A percentile compares a stretch with the other conserved stretches of the same genome.
These are phyloP conservation scores for Peromyscus aztecus DNA, from an alignment of 2,797 vertebrate species.

Conservation along the genomic window DNA sequence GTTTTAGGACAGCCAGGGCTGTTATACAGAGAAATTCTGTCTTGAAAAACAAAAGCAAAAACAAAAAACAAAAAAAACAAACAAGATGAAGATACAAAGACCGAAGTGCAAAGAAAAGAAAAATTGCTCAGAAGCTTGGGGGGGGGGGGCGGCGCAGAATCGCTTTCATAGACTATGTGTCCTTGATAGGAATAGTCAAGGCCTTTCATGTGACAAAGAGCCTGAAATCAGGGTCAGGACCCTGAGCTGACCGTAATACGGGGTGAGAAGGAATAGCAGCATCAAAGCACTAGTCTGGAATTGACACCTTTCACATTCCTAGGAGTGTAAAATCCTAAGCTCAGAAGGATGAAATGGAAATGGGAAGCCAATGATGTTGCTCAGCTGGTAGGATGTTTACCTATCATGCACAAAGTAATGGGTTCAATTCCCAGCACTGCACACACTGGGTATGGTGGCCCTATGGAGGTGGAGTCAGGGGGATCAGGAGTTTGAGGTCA, in stretches of 20 bases:
- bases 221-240: not conserved
- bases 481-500: not conserved
- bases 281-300: not conserved
- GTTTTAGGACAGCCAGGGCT: not conserved
- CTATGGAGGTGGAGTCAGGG: not conserved
- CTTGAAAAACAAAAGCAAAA: not conserved
- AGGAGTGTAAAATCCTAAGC: not conserved
- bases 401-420: not conserved
- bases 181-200: not conserved
- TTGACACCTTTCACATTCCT: not conserved
- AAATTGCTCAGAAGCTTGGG: not conserved
- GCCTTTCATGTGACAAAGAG: not conserved
- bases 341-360: not conserved
- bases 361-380: not conserved
- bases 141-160: no score
- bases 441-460: no score
- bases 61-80: not conserved
- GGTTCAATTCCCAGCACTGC: not conserved
- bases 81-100: not conserved
- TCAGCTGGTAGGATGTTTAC: not conserved
- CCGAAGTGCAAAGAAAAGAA: rapidly evolving
- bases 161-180: rapidly evolving
- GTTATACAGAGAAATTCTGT: not conserved
- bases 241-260: not conserved
- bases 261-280: no score